Percentiles rank a stretch among this genome's conserved stretches.
Evolutionary conservation across 2,888 invertebrate species (phyloP).

Genomic region (Pheosia gnoma): DNA sequence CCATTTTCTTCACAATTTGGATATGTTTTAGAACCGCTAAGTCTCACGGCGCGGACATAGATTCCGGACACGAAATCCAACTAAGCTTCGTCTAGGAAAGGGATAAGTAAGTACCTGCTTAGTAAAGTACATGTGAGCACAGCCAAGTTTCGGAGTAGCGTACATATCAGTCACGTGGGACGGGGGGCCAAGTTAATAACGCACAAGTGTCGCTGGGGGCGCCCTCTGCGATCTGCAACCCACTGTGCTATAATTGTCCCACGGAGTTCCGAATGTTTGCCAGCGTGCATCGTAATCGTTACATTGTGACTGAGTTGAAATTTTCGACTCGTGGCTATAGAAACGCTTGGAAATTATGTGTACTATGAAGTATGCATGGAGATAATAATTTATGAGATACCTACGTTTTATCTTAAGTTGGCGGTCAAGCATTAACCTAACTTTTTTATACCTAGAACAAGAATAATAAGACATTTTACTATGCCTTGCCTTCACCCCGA

Average conservation of each 20-base stretch:
- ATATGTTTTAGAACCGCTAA: not conserved
- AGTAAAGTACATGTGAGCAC: slow-evolving; percentile 23
- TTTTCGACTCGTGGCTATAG: not conserved
- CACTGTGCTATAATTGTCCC: slow-evolving; percentile 38
- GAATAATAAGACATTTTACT: no score
- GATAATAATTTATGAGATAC: no score
- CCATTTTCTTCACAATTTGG: not conserved
- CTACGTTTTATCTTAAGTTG: no score
- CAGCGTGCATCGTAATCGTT: not conserved
- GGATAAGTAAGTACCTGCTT: not conserved
- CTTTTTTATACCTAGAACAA: no score
- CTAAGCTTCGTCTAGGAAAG: slow-evolving; percentile 11
- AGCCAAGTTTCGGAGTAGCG: slow-evolving; percentile 34
- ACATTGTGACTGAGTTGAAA: not conserved
- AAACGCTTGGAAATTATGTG: no score
- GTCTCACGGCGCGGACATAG: not conserved
- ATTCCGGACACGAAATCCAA: slow-evolving; percentile 5
- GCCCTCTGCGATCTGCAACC: slow-evolving; percentile 15
- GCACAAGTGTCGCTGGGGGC: slow-evolving; percentile 41
- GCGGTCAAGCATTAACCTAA: no score
- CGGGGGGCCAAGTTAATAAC: slow-evolving; percentile 27
- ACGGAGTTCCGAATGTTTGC: slow-evolving; percentile 20
- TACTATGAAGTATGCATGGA: no score
- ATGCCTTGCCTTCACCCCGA: no score
- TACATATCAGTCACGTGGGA: slow-evolving; percentile 16